phyloP scores from a whole-genome alignment of 2,113 vertebrate species.

The Alces alces region DNA sequence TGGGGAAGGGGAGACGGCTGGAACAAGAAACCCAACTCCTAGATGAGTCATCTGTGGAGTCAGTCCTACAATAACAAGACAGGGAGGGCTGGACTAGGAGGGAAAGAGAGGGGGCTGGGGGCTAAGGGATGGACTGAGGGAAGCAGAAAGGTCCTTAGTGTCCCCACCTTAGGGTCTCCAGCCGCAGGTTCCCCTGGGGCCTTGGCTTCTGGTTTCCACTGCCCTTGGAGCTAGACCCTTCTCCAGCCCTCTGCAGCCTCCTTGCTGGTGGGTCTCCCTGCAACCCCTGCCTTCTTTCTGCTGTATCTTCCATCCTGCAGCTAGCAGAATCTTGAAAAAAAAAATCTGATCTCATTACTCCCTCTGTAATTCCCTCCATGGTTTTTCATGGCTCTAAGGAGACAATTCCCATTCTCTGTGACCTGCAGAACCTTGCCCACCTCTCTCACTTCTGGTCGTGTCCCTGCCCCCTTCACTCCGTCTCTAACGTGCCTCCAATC shows the following conservation, averaged over 20 bases:
- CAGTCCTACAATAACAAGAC: constrained; percentile 36
- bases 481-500: not conserved
- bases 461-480: not conserved
- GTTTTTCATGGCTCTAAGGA: not conserved
- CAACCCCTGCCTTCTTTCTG: not conserved
- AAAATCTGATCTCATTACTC: not conserved
- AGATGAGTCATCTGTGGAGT: constrained; percentile 45
- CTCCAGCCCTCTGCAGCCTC: not conserved
- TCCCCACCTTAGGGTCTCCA: not conserved
- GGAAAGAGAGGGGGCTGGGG: not conserved
- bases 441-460: not conserved
- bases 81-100: not conserved
- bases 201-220: not conserved
- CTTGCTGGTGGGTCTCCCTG: not conserved
- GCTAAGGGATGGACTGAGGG: not conserved
- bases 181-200: not conserved
- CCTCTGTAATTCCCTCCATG: not conserved
- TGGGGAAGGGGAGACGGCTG: not conserved
- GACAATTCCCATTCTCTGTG: not conserved
- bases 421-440: not conserved
- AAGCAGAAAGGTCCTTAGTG: not conserved
- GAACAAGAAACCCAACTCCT: constrained; percentile 2
- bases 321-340: not conserved
- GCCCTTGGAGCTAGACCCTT: not conserved
- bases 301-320: not conserved